These are phyloP conservation scores for Cephalotes varians DNA, from an alignment of 2,888 invertebrate species.

Conservation along the genomic window DNA sequence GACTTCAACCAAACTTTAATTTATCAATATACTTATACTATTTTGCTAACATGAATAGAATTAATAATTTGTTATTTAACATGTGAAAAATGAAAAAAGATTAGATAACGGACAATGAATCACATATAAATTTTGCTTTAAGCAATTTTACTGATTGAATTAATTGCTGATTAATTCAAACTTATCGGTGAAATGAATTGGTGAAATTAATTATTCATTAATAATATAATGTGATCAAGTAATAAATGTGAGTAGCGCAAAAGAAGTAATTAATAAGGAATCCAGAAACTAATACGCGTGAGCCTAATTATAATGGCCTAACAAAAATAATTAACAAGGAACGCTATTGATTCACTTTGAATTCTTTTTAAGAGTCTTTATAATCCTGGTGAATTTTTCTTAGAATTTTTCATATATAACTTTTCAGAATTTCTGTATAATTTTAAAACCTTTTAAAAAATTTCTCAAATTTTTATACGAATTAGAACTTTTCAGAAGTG, in stretches of 20 bases:
- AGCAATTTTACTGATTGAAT: neutral
- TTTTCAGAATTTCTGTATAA: no score
- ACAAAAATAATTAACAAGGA: slow-evolving; percentile 7
- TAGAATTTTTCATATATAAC: no score
- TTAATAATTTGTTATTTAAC: neutral
- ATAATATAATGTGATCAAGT: neutral
- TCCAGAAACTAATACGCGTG: neutral
- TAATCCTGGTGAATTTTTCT: no score
- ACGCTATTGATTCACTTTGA: no score
- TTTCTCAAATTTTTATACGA: no score
- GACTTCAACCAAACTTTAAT: neutral
- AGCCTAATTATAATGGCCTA: neutral
- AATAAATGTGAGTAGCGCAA: neutral
- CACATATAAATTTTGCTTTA: neutral
- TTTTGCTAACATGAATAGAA: neutral
- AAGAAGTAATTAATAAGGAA: neutral
- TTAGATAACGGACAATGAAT: neutral
- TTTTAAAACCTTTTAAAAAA: no score
- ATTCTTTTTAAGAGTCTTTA: neutral
- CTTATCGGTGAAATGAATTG: neutral
- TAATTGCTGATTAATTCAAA: neutral
- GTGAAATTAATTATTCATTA: neutral
- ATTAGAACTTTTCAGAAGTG: no score
- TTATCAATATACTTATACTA: neutral
- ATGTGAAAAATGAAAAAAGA: neutral